These are phyloP conservation scores for Sebastes oblongus DNA, from an alignment of 2,797 vertebrate genomes.

Conservation along the genomic window DNA sequence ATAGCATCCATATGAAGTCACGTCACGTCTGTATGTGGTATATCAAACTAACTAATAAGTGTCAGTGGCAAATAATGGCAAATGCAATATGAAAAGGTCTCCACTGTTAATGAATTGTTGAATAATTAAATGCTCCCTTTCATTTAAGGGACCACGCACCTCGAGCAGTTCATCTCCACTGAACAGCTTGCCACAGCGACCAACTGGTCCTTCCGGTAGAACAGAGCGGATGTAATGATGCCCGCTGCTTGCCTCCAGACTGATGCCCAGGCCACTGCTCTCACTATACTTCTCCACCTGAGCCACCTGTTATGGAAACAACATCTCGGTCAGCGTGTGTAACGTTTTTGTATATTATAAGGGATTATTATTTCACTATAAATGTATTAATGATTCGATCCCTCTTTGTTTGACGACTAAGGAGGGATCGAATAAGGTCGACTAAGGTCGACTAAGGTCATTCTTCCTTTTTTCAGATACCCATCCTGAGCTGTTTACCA, in stretches of 20 bases:
- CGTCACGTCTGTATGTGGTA: background rate
- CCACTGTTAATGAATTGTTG: background rate
- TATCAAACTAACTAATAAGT: background rate
- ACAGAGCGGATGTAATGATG: conserved; percentile 96
- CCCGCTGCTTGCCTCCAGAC: conserved; percentile 90
- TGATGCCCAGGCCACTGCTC: conserved; percentile 95
- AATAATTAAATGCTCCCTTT: background rate
- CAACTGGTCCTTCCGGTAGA: conserved; percentile 95
- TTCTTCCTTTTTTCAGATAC: background rate
- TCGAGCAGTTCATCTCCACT: conserved; percentile 96
- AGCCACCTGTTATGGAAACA: conserved; percentile 84
- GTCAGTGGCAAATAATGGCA: background rate
- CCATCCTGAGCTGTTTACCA: background rate
- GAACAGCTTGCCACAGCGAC: conserved; percentile 89
- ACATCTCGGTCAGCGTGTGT: background rate
- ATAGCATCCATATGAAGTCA: background rate
- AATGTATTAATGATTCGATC: background rate
- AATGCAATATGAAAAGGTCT: background rate
- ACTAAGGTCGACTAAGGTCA: background rate
- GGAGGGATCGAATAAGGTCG: too few species aligned
- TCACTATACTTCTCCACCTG: conserved; percentile 94
- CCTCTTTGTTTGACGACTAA: background rate
- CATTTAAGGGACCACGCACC: conserved; percentile 73
- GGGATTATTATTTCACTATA: background rate
- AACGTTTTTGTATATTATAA: background rate